Percentiles rank a stretch among this genome's conserved stretches.
Evolutionary conservation across 1,140 invertebrate species (phyloP).

Genomic region (Cyphomyrmex costatus): DNA sequence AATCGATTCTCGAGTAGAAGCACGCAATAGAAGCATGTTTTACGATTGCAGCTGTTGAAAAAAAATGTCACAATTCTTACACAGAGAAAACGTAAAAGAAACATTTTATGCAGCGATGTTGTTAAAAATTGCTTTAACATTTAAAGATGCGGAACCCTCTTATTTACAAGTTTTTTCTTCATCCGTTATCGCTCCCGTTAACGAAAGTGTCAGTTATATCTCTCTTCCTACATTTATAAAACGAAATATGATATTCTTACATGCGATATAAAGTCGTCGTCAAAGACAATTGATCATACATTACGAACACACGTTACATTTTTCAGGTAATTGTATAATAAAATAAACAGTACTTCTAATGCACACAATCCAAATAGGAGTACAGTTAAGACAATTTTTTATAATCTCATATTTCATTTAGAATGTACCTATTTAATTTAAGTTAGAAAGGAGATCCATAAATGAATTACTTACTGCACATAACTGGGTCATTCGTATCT

Average conservation of each 20-base stretch:
- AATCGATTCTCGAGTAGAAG: not conserved
- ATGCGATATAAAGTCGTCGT: constrained; percentile 4
- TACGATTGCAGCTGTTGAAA: constrained; percentile 5
- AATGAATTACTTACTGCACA: too few relatives aligned
- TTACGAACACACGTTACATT: not conserved
- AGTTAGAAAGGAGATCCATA: not conserved
- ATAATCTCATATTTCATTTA: not conserved
- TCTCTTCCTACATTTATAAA: constrained; percentile 26
- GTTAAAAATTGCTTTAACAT: constrained; percentile 57
- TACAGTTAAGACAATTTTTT: not conserved
- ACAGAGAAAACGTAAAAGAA: constrained; percentile 7
- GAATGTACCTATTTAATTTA: not conserved
- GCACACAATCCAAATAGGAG: not conserved
- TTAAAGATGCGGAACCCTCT: constrained; percentile 28
- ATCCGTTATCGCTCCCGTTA: not conserved
- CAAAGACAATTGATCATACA: constrained; percentile 11
- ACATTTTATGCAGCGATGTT: constrained; percentile 31
- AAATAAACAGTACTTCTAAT: constrained; percentile 27
- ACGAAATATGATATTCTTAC: not conserved
- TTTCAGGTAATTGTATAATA: not conserved
- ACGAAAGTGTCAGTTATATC: constrained; percentile 49
- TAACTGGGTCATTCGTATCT: too few relatives aligned
- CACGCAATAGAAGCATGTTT: not conserved
- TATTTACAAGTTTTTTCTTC: constrained; percentile 15
- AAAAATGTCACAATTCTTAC: not conserved